Conservation (phyloP, 30 jellyfish, hydroid and myxozoan species). For the Aurelia sp. region DNA sequence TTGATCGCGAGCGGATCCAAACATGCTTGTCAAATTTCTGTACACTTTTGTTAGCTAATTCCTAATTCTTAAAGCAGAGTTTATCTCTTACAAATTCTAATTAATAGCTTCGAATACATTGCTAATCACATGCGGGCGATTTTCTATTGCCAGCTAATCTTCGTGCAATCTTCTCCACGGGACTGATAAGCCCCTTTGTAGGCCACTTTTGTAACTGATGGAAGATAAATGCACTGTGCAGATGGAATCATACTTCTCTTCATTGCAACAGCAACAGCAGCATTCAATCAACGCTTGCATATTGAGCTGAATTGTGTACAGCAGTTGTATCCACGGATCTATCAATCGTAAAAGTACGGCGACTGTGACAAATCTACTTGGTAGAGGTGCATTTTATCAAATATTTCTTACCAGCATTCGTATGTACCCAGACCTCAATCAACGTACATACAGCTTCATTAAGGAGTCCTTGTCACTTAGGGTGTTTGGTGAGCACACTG, state of each 20-base stretch:
- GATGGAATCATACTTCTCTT: too few species aligned
- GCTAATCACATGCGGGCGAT: conserved; percentile 66
- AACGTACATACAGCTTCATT: too few species aligned
- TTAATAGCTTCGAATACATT: conserved; percentile 46
- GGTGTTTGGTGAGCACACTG: too few species aligned
- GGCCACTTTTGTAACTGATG: neutral
- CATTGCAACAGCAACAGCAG: too few species aligned
- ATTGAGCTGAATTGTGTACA: too few species aligned
- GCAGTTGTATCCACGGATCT: neutral
- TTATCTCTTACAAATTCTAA: conserved; percentile 58
- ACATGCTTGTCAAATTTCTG: conserved; percentile 17
- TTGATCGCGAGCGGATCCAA: conserved; percentile 18
- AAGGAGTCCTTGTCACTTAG: too few species aligned
- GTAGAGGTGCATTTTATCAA: too few species aligned
- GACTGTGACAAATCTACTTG: neutral
- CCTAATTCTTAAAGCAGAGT: conserved; percentile 36
- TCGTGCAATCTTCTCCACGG: conserved; percentile 53
- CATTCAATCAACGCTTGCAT: too few species aligned
- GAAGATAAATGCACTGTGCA: too few species aligned
- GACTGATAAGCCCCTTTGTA: conserved; percentile 14
- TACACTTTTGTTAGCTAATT: conserved; percentile 12
- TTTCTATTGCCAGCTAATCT: conserved; percentile 64
- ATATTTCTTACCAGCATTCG: neutral
- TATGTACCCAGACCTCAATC: neutral
- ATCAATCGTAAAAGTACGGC: neutral